These are phyloP conservation scores for Volucella bombylans DNA, from an alignment of 2,888 invertebrate species.

Conservation along the genomic window DNA sequence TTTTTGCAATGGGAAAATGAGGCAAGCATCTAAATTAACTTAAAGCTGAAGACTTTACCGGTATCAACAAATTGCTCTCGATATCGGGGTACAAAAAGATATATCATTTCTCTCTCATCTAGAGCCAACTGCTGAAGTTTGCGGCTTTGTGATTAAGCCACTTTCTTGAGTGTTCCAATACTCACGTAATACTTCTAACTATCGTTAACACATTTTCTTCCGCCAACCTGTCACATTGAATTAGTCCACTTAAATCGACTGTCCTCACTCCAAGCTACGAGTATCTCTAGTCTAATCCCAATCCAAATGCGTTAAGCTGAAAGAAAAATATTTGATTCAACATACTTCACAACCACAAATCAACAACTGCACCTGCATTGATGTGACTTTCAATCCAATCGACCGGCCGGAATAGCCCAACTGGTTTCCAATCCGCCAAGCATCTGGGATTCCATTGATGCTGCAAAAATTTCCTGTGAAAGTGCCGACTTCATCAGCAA, in stretches of 20 bases:
- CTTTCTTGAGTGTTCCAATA: not conserved
- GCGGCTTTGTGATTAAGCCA: not conserved
- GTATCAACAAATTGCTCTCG: too few species aligned
- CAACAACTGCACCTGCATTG: constrained; percentile 44
- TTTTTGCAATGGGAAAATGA: too few species aligned
- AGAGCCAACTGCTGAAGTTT: not conserved
- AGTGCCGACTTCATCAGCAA: not conserved
- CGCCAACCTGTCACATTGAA: constrained; percentile 6
- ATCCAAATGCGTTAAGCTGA: not conserved
- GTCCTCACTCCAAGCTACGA: not conserved
- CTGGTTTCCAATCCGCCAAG: constrained; percentile 39
- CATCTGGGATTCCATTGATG: constrained; percentile 33
- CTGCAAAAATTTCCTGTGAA: constrained; percentile 21
- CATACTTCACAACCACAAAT: constrained; percentile 20
- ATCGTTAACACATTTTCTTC: not conserved
- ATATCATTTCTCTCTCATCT: too few species aligned
- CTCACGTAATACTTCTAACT: too few species aligned
- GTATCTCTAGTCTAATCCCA: not conserved
- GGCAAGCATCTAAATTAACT: too few species aligned
- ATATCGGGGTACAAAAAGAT: too few species aligned
- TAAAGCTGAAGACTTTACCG: too few species aligned
- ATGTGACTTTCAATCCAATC: constrained; percentile 43
- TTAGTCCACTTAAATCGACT: not conserved
- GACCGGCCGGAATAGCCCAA: constrained; percentile 4
- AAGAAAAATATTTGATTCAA: not conserved